Conservation (phyloP, 2,797 vertebrate genomes). For the Bovichtus diacanthus region DNA sequence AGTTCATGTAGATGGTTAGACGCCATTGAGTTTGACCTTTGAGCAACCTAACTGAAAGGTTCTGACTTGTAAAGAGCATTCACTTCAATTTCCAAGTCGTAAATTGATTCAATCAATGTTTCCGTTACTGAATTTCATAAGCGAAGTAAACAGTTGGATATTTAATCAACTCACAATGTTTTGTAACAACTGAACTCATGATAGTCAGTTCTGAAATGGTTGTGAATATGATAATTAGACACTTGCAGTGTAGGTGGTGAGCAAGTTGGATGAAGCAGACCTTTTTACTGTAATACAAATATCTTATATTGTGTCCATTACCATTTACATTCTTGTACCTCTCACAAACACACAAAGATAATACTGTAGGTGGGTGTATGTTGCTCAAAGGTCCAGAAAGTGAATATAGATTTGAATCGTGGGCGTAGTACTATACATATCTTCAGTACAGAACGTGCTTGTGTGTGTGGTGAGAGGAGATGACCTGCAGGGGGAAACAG, state of each 20-base stretch:
- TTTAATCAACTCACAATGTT: background rate
- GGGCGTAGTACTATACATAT: constrained; percentile 24
- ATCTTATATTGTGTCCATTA: constrained; percentile 11
- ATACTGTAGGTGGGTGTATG: constrained; percentile 26
- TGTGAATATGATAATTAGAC: background rate
- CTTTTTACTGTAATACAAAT: background rate
- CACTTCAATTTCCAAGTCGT: background rate
- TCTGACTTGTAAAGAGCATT: background rate
- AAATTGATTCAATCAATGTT: background rate
- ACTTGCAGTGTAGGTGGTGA: background rate
- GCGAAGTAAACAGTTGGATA: background rate
- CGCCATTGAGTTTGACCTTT: background rate
- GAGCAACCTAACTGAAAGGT: too few relatives aligned
- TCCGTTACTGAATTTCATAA: background rate
- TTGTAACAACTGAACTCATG: background rate
- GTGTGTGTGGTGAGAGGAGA: background rate
- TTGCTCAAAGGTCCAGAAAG: constrained; percentile 18
- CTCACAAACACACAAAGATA: background rate
- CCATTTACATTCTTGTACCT: background rate
- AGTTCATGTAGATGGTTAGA: background rate
- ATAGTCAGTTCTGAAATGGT: background rate
- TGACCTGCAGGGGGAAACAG: constrained; percentile 1
- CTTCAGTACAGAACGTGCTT: constrained; percentile 3
- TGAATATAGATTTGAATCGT: constrained; percentile 37
- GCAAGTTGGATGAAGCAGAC: background rate